Percentiles rank a stretch among this genome's conserved stretches.
Conservation (phyloP, 2,888 invertebrate genomes). For the Diabrotica balteata region DNA sequence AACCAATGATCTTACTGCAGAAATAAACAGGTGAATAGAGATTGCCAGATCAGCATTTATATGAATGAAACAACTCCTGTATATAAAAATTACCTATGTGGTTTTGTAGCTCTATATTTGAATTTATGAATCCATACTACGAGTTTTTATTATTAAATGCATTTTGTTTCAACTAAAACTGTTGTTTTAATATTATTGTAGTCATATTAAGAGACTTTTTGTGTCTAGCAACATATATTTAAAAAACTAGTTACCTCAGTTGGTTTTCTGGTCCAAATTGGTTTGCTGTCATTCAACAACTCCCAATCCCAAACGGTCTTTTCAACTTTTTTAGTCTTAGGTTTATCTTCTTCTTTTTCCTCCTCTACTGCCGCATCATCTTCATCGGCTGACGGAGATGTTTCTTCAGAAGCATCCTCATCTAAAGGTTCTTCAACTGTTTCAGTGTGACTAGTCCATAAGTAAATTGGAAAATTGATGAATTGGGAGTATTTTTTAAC, state of each 20-base stretch:
- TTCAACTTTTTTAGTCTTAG: constrained; percentile 85
- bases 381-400: constrained; percentile 66
- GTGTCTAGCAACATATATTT: no score
- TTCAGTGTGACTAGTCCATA: constrained; percentile 83
- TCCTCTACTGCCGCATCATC: constrained; percentile 73
- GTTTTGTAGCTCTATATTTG: no score
- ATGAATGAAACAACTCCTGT: no score
- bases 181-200: no score
- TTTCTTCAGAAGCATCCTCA: constrained; percentile 64
- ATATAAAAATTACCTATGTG: no score
- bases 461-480: constrained; percentile 97
- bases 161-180: no score
- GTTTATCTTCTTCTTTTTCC: constrained; percentile 72
- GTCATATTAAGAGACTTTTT: no score
- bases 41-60: no score
- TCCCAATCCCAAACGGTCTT: constrained; percentile 99
- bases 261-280: constrained; percentile 97
- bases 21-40: no score
- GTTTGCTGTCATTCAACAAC: constrained; percentile 94
- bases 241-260: constrained; percentile 61
- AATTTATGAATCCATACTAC: no score
- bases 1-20: no score
- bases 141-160: no score
- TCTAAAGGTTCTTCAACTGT: constrained; percentile 74
- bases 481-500: constrained; percentile 99